Evolutionary conservation across 2,888 invertebrate genomes (phyloP).

Genomic region (Drosophila hawaiiensis): DNA sequence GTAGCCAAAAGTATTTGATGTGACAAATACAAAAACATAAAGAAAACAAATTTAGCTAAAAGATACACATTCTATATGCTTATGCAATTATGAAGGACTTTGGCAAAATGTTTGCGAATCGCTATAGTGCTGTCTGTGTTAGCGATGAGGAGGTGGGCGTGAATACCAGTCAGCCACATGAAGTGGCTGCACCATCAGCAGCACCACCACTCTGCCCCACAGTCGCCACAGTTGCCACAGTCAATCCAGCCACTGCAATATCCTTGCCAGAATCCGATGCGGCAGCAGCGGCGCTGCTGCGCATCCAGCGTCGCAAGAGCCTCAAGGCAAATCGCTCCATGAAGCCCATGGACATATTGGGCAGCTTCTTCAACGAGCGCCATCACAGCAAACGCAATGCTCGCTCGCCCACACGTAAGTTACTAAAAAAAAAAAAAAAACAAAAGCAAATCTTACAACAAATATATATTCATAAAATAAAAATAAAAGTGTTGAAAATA

Average conservation of each 20-base stretch:
- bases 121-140: constrained; percentile 87
- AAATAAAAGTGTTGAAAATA: not conserved
- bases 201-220: not conserved
- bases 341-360: constrained; percentile 85
- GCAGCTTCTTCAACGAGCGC: constrained; percentile 85
- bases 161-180: constrained; percentile 32
- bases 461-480: not conserved
- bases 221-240: constrained; percentile 13
- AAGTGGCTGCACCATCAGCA: constrained; percentile 15
- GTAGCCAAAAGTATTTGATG: constrained; percentile 8
- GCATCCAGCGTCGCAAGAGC: constrained; percentile 76
- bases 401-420: constrained; percentile 86
- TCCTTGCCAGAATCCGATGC: constrained; percentile 49
- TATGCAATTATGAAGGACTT: constrained; percentile 87
- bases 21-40: constrained; percentile 1
- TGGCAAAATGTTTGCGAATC: constrained; percentile 87
- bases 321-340: constrained; percentile 85
- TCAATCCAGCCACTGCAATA: constrained; percentile 3
- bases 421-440: not conserved
- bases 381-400: constrained; percentile 81
- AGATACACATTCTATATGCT: constrained; percentile 8
- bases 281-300: constrained; percentile 43
- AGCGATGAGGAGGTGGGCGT: constrained; percentile 74
- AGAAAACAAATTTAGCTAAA: constrained; percentile 41
- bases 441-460: constrained; percentile 4